Conservation (phyloP, 2,113 vertebrate genomes). For the Dicentrarchus labrax region DNA sequence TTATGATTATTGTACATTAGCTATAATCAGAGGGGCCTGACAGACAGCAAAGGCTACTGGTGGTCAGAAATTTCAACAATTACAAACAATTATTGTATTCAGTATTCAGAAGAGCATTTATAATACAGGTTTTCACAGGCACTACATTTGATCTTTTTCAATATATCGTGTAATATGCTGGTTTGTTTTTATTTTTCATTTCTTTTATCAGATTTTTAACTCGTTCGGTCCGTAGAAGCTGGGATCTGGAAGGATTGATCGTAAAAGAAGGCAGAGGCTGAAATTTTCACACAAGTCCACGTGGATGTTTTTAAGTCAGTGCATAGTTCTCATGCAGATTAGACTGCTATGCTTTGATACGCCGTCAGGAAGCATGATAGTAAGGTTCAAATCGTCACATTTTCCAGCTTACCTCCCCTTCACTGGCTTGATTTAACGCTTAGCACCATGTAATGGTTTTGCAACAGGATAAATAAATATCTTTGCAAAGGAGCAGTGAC, state of each 20-base stretch:
- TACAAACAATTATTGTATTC: constrained; percentile 81
- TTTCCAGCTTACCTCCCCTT: constrained; percentile 85
- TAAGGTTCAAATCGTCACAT: constrained; percentile 87
- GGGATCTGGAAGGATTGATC: constrained; percentile 88
- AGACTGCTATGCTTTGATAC: constrained; percentile 93
- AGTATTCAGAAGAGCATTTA: constrained; percentile 93
- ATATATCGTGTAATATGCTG: constrained; percentile 98
- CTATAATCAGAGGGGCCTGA: constrained; percentile 96
- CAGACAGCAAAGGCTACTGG: constrained; percentile 99
- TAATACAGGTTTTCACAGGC: constrained; percentile 99
- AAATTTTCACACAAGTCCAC: constrained; percentile 86
- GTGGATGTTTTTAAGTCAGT: constrained; percentile 89
- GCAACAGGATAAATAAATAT: constrained; percentile 89
- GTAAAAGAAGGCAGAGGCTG: constrained; percentile 94
- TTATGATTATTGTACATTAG: constrained; percentile 95
- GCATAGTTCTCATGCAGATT: constrained; percentile 99
- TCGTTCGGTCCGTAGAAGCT: constrained; percentile 93
- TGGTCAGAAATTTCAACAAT: constrained; percentile 89
- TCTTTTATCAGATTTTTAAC: constrained; percentile 78
- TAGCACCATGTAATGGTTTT: constrained; percentile 96
- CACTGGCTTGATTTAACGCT: constrained; percentile 92
- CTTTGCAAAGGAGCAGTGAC: constrained; percentile 90
- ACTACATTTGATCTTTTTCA: constrained; percentile 93
- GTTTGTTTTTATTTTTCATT: constrained; percentile 90
- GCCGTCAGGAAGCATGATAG: constrained; percentile 93